Conservation (phyloP, 2,888 invertebrate genomes). For the Argyresthia albistria region DNA sequence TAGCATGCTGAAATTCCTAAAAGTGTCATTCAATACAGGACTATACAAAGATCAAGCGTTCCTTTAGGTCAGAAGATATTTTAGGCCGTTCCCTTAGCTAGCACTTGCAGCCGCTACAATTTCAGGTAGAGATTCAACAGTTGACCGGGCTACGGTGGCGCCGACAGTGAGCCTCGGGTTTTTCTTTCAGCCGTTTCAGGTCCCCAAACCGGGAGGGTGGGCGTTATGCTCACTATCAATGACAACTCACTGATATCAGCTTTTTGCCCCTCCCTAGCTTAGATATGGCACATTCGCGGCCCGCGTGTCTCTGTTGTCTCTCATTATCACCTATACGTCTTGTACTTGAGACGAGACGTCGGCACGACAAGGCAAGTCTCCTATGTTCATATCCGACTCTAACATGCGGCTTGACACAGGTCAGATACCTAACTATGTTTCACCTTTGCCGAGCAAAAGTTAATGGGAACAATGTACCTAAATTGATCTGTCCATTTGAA, state of each 20-base stretch:
- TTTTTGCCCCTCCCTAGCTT: constrained; percentile 74
- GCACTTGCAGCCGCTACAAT: constrained; percentile 42
- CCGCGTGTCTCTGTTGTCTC: constrained; percentile 74
- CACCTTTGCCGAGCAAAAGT: constrained; percentile 42
- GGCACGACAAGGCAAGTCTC: constrained; percentile 71
- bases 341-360: constrained; percentile 72
- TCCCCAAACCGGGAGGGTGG: constrained; percentile 65
- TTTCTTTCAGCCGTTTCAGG: constrained; percentile 31
- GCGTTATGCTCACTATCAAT: constrained; percentile 49
- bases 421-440: constrained; percentile 58
- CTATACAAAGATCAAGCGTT: too few relatives aligned
- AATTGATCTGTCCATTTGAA: too few relatives aligned
- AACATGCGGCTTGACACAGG: constrained; percentile 64
- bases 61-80: too few relatives aligned
- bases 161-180: constrained; percentile 62
- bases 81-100: constrained; percentile 31
- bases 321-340: constrained; percentile 72
- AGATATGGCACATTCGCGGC: constrained; percentile 74
- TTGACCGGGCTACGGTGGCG: constrained; percentile 65
- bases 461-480: constrained; percentile 20
- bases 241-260: constrained; percentile 70
- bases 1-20: too few relatives aligned
- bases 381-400: constrained; percentile 62
- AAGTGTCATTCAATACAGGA: too few relatives aligned
- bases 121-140: constrained; percentile 72